These are phyloP conservation scores for Drosophila dives DNA, from an alignment of 2,888 invertebrate species.

Conservation along the genomic window DNA sequence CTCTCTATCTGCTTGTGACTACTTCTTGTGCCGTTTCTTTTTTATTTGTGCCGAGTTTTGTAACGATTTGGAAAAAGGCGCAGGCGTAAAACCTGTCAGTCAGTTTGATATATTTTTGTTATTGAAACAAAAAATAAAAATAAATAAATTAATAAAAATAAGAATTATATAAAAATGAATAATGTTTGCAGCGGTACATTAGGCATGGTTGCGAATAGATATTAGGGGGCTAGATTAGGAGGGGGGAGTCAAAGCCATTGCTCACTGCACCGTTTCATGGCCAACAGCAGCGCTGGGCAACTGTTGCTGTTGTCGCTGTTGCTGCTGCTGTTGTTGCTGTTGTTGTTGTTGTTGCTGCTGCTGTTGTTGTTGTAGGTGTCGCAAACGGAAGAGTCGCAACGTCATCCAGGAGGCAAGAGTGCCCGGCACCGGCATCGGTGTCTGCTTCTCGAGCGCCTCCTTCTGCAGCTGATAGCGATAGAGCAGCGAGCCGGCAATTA, in stretches of 20 bases:
- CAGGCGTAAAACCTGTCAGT: slow-evolving; percentile 41
- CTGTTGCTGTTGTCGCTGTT: slow-evolving; percentile 27
- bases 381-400: slow-evolving; percentile 87
- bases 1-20: slow-evolving; percentile 2
- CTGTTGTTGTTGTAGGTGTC: slow-evolving; percentile 81
- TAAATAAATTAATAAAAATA: slow-evolving; percentile 11
- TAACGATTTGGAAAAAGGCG: slow-evolving; percentile 21
- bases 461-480: slow-evolving; percentile 92
- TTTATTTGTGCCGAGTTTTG: slow-evolving; percentile 24
- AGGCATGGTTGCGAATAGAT: not conserved
- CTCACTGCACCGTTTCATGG: slow-evolving; percentile 80
- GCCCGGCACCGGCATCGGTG: slow-evolving; percentile 87
- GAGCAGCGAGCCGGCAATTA: slow-evolving; percentile 93
- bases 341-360: slow-evolving; percentile 71
- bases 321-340: slow-evolving; percentile 52
- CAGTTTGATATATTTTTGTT: slow-evolving; percentile 40
- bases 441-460: slow-evolving; percentile 86
- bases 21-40: slow-evolving; percentile 9
- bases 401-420: slow-evolving; percentile 92
- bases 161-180: slow-evolving; percentile 10
- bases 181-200: slow-evolving; percentile 2
- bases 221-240: not conserved
- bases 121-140: slow-evolving; percentile 23
- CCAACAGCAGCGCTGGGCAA: slow-evolving; percentile 50
- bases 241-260: not conserved